phyloP scores from a whole-genome alignment of 2,888 invertebrate genomes.

The Caenorhabditis afra region DNA sequence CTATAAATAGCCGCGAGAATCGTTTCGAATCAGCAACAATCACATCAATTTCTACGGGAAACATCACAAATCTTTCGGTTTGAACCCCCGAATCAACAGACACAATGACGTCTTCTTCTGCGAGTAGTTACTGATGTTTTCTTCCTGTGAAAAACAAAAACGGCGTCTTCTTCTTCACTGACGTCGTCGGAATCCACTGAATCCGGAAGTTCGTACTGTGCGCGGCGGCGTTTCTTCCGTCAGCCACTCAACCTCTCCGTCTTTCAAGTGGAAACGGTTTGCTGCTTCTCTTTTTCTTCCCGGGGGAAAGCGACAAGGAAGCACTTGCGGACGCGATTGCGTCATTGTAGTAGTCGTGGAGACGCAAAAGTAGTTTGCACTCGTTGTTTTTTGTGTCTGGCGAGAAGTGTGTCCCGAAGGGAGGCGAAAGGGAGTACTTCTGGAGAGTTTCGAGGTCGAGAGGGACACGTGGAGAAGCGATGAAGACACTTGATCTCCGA shows the following conservation, averaged over 20 bases:
- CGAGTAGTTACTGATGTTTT: conserved; percentile 20
- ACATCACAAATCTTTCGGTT: conserved; percentile 31
- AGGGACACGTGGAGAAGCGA: conserved; percentile 11
- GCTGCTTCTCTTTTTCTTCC: conserved; percentile 5
- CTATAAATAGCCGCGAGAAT: conserved; percentile 17
- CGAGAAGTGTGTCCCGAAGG: not conserved
- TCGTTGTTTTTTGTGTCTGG: conserved; percentile 19
- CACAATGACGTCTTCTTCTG: conserved; percentile 38
- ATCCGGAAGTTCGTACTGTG: conserved; percentile 14
- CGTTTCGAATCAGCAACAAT: conserved; percentile 14
- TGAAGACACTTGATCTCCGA: conserved; percentile 24
- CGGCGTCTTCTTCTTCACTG: not conserved
- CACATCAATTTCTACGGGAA: conserved; percentile 1
- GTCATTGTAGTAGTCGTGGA: conserved; percentile 9
- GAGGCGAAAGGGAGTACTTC: not conserved
- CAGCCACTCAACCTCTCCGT: conserved; percentile 23
- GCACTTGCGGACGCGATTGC: conserved; percentile 4
- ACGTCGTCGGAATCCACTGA: not conserved
- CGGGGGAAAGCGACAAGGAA: conserved; percentile 3
- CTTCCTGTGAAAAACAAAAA: not conserved
- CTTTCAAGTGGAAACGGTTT: conserved; percentile 28
- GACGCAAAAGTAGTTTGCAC: conserved; percentile 19
- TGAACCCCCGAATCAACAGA: conserved; percentile 15
- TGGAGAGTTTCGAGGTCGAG: conserved; percentile 11
- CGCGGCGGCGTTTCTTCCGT: not conserved